These are phyloP conservation scores for Vimba vimba DNA, from an alignment of 2,113 vertebrate genomes.

Conservation along the genomic window DNA sequence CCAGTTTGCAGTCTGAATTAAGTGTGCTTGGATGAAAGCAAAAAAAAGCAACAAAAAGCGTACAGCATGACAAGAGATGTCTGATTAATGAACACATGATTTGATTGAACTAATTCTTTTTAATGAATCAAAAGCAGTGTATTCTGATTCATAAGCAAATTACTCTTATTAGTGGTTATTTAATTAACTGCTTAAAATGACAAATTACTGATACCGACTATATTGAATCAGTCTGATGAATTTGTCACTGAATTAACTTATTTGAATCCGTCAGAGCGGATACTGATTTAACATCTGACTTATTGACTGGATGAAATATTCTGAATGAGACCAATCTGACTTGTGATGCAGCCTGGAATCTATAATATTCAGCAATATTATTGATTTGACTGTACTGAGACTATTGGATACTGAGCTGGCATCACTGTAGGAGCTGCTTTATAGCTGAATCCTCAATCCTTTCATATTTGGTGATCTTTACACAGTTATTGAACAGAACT, in stretches of 20 bases:
- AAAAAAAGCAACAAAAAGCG: background rate
- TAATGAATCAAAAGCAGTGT: background rate
- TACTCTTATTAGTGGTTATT: background rate
- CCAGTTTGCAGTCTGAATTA: background rate
- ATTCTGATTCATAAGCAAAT: background rate
- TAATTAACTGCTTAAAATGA: background rate
- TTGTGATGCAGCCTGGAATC: too few relatives aligned
- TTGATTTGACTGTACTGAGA: too few relatives aligned
- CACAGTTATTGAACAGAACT: too few relatives aligned
- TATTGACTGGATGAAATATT: too few relatives aligned
- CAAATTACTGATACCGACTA: background rate
- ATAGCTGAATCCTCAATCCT: too few relatives aligned
- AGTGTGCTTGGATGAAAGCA: background rate
- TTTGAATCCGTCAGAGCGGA: too few relatives aligned
- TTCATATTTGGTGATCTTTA: too few relatives aligned
- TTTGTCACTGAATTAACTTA: background rate
- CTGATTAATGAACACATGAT: background rate
- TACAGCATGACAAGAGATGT: background rate
- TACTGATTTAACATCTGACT: too few relatives aligned
- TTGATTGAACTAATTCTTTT: background rate
- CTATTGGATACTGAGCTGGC: too few relatives aligned
- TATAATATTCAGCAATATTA: too few relatives aligned
- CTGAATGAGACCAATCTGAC: too few relatives aligned
- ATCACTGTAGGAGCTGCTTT: too few relatives aligned
- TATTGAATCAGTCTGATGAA: background rate